Percentiles rank a stretch among this genome's conserved stretches.
phyloP scores from a whole-genome alignment of 2,797 vertebrate genomes.

The Danio kyathit region DNA sequence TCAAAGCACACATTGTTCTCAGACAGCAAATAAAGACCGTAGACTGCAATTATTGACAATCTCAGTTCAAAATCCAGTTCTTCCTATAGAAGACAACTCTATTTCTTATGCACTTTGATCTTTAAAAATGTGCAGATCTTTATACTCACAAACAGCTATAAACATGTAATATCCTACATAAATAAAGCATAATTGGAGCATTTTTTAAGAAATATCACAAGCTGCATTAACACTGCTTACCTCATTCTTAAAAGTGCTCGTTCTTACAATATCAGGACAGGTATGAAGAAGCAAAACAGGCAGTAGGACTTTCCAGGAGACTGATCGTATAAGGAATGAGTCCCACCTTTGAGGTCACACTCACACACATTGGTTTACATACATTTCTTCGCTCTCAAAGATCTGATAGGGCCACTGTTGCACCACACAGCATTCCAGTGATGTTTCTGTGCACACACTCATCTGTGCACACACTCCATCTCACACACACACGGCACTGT shows the following conservation, averaged over 20 bases:
- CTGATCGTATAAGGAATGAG: slow-evolving; percentile 18
- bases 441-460: slow-evolving; percentile 46
- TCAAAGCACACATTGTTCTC: neutral
- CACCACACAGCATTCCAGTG: slow-evolving; percentile 67
- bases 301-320: slow-evolving; percentile 9
- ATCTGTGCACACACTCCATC: slow-evolving; percentile 9
- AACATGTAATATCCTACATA: no score
- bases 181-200: no score
- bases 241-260: neutral
- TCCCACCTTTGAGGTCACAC: slow-evolving; percentile 46
- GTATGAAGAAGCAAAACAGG: slow-evolving; percentile 12
- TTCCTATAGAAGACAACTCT: no score
- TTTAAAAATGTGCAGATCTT: no score
- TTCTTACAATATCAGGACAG: neutral
- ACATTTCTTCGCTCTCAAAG: slow-evolving; percentile 27
- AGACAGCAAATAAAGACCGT: no score
- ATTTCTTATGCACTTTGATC: no score
- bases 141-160: no score
- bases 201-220: slow-evolving; percentile 13
- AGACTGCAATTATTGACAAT: no score
- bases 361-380: slow-evolving; percentile 38
- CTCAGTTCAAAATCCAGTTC: no score
- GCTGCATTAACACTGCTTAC: slow-evolving; percentile 21
- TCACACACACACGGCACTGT: slow-evolving; percentile 18
- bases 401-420: slow-evolving; percentile 53